These are phyloP conservation scores for Maconellicoccus hirsutus DNA, from an alignment of 1,140 invertebrate genomes.

Conservation along the genomic window DNA sequence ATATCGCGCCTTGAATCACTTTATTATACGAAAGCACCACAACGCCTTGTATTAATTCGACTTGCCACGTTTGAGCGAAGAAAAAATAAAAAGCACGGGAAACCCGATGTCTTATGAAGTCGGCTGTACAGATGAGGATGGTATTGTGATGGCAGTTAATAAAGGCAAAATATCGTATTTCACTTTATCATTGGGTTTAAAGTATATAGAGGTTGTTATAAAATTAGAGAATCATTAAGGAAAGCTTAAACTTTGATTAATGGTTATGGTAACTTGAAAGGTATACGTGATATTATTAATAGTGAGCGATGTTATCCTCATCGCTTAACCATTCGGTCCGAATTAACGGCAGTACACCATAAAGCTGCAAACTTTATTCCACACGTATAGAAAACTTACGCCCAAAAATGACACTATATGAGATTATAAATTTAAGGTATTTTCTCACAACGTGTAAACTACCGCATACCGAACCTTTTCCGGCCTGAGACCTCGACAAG, in stretches of 20 bases:
- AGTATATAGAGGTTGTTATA: constrained; percentile 19
- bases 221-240: constrained; percentile 19
- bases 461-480: no score
- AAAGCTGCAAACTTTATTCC: background rate
- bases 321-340: constrained; percentile 13
- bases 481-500: no score
- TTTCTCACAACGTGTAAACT: background rate
- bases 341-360: background rate
- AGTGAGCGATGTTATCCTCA: constrained; percentile 14
- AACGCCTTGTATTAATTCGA: no score
- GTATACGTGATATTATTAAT: constrained; percentile 19
- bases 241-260: constrained; percentile 21
- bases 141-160: background rate
- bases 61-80: no score
- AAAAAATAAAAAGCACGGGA: no score
- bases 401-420: background rate
- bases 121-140: no score
- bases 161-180: constrained; percentile 14
- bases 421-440: background rate
- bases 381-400: background rate
- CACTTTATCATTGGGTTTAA: constrained; percentile 20
- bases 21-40: no score
- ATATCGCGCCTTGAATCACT: no score
- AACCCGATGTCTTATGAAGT: no score
- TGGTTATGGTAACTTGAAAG: constrained; percentile 14